phyloP scores from a whole-genome alignment of 2,113 vertebrate species.

The Parotia lawesii region DNA sequence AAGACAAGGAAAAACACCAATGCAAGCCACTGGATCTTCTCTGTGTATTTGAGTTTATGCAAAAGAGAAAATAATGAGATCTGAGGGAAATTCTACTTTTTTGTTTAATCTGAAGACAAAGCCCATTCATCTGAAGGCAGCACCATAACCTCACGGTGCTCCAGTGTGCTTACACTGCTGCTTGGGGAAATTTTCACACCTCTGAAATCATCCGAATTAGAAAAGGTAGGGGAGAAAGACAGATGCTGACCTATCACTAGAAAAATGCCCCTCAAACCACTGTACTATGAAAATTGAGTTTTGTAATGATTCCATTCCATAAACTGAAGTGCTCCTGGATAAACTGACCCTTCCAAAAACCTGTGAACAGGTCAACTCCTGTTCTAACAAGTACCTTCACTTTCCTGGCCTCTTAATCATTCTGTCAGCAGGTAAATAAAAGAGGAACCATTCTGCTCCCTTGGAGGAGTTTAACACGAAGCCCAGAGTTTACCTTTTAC shows the following conservation, averaged over 20 bases:
- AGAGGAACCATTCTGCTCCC: not conserved
- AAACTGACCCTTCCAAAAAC: not conserved
- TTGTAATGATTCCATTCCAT: not conserved
- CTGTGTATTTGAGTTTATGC: not conserved
- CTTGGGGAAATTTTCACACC: not conserved
- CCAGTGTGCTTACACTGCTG: not conserved
- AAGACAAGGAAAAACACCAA: not conserved
- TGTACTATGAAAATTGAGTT: not conserved
- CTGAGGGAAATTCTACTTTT: not conserved
- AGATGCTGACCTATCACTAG: not conserved
- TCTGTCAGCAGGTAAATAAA: not conserved
- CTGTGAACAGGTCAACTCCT: not conserved
- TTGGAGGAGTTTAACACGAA: not conserved
- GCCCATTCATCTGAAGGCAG: not conserved
- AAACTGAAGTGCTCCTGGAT: not conserved
- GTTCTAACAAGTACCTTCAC: not conserved
- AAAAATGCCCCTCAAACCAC: not conserved
- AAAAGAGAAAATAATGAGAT: not conserved
- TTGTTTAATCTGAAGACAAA: not conserved
- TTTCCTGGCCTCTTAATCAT: not conserved
- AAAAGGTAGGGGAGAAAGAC: not conserved
- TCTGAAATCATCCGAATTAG: not conserved
- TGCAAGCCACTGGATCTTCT: not conserved
- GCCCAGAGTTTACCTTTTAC: slow-evolving; percentile 86
- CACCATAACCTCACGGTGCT: not conserved